Evolutionary conservation across 2,113 vertebrate genomes (phyloP).

Genomic region (Platysternon megacephalum): DNA sequence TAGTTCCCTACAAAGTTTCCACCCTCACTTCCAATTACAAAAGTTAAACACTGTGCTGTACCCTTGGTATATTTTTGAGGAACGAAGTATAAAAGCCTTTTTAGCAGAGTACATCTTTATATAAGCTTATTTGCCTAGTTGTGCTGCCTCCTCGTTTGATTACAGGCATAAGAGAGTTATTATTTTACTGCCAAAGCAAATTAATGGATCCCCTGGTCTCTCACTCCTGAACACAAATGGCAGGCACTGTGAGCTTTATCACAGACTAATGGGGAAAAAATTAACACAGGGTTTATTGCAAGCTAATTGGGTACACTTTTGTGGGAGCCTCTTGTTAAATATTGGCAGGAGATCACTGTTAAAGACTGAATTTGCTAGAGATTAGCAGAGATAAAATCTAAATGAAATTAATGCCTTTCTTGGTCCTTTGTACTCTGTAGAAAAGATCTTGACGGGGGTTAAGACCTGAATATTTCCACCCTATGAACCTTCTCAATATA

Average conservation of each 20-base stretch:
- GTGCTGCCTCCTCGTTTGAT: not conserved
- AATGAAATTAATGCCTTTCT: not conserved
- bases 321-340: not conserved
- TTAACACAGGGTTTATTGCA: not conserved
- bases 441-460: not conserved
- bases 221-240: fast-evolving
- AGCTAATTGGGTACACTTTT: not conserved
- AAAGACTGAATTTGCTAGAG: not conserved
- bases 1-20: not conserved
- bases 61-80: not conserved
- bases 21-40: not conserved
- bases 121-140: not conserved
- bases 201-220: not conserved
- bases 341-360: not conserved
- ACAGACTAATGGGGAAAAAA: not conserved
- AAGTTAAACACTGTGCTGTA: not conserved
- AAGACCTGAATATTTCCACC: not conserved
- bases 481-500: not conserved
- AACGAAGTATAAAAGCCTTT: not conserved
- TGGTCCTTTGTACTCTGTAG: not conserved
- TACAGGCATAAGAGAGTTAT: not conserved
- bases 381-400: not conserved
- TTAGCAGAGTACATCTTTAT: not conserved
- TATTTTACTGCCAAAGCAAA: not conserved
- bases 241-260: not conserved